Evolutionary conservation across 2,113 vertebrate species (phyloP), one percentile per base, ranked within the genome.

Genomic region (Silurus glanis): DNA sequence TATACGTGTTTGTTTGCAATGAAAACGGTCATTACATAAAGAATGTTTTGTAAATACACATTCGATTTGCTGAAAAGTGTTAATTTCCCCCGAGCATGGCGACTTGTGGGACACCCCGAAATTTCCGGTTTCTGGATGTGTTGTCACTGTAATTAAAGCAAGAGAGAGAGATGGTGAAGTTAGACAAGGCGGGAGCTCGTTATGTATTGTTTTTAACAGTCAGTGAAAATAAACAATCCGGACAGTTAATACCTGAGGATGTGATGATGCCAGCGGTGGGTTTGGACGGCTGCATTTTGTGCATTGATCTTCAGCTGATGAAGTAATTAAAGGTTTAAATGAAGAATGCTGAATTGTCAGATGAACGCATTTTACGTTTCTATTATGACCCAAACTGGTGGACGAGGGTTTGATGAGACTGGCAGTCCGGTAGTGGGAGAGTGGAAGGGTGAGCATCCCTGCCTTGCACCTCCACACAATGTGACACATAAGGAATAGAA

Each of bases 201-300:
- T 59, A 80, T 28, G 25, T 80, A 13, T 80, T 80, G 25, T 16
- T 78, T 56, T 78, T 55, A 56, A 51, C 47, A 78, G 74, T n/a
- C 53, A 6, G n/a, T 74, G 49, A 4, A 78, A 80, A 37, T 37
- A 80, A 58, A 58, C 78, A 59, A 37, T 6, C 25, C 9, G 37
- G 55, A 80, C 55, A 59, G 78, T 80, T 59, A 58, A 37, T 59
- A 80, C 78, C 56, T 17, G 9, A 80, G 76, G 25, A 21, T 58
- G 75, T 28, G 75, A 79, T 28, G 51, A 17, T 16, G 13, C 6
- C 53, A 58, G 76, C 53, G 28, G 76, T 25, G 76, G 28, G 76
- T 79, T 79, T 59, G 76, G 76, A 79, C 76, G 1, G 14, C 28
- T 79, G 55, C 55, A 7, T 58, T 25, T 7, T 79, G 55, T 59